Conservation (phyloP, 2,113 vertebrate species). For the Phylloscopus trochiloides region DNA sequence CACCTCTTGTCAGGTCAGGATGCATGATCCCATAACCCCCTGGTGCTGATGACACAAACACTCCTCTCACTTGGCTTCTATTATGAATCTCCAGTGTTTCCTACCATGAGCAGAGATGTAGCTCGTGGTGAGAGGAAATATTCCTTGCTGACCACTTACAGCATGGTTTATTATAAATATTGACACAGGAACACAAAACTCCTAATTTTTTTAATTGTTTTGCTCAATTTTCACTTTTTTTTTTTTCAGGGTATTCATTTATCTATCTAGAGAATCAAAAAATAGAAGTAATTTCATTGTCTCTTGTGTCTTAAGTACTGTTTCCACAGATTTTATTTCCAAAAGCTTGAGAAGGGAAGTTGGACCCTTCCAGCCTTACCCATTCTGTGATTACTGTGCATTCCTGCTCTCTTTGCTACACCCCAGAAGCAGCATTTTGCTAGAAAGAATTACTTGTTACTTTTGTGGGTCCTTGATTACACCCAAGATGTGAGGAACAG, state of each 20-base stretch:
- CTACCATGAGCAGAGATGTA: not conserved
- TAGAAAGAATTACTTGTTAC: not conserved
- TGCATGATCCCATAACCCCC: constrained; percentile 47
- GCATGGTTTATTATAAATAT: not conserved
- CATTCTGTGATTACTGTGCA: not conserved
- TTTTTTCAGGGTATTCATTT: not conserved
- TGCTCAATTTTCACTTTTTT: not conserved
- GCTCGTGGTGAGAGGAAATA: not conserved
- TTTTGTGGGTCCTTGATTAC: not conserved
- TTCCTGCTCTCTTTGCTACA: not conserved
- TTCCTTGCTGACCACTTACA: not conserved
- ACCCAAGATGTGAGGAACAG: not conserved
- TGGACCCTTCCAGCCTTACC: not conserved
- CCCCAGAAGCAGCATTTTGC: not conserved
- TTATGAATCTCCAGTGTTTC: constrained; percentile 18
- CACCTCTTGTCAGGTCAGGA: constrained; percentile 69
- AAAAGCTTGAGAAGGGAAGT: not conserved
- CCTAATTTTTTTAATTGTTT: not conserved
- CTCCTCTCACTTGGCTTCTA: constrained; percentile 6
- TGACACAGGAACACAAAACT: not conserved
- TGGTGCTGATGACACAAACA: constrained; percentile 38
- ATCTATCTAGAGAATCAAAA: not conserved
- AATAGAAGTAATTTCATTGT: not conserved
- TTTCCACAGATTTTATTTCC: not conserved
- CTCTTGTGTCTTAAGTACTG: not conserved